Percentiles rank a stretch among this genome's conserved stretches.
phyloP scores from a whole-genome alignment of 1,140 invertebrate species.

The Leucophenga varia region DNA sequence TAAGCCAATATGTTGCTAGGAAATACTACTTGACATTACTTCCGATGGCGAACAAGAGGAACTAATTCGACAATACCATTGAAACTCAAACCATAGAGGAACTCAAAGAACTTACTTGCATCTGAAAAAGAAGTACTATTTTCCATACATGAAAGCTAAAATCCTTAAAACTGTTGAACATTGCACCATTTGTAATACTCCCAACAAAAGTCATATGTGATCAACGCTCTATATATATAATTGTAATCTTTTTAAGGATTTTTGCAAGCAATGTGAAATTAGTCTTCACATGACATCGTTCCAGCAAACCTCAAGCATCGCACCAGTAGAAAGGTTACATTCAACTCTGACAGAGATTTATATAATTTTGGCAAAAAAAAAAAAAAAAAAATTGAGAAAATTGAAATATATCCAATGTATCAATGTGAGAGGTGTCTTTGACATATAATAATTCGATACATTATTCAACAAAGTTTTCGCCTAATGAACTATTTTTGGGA shows the following conservation, averaged over 20 bases:
- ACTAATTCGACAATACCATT: conserved; percentile 41
- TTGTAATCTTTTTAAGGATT: conserved; percentile 24
- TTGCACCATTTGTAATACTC: too few species aligned
- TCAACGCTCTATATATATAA: conserved; percentile 23
- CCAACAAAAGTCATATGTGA: conserved; percentile 30
- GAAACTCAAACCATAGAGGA: conserved; percentile 44
- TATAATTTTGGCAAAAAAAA: too few species aligned
- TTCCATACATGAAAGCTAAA: too few species aligned
- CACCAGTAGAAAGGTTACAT: conserved; percentile 22
- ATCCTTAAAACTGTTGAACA: too few species aligned
- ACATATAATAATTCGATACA: conserved; percentile 25
- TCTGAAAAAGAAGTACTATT: conserved; percentile 45
- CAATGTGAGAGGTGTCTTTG: conserved; percentile 13
- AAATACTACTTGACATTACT: conserved; percentile 32
- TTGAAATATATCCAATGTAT: conserved; percentile 12
- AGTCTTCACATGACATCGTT: conserved; percentile 17
- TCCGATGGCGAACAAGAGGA: conserved; percentile 29
- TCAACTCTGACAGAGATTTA: conserved; percentile 26
- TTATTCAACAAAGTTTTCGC: conserved; percentile 16
- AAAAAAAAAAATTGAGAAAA: too few species aligned
- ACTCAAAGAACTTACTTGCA: conserved; percentile 47
- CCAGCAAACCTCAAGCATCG: conserved; percentile 17
- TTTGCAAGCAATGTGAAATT: conserved; percentile 18
- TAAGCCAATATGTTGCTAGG: conserved; percentile 27
- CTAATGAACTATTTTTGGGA: conserved; percentile 1